Percentiles rank a stretch among this genome's conserved stretches.
These are phyloP conservation scores for Nymphalis io DNA, from an alignment of 1,140 invertebrate genomes.

Conservation along the genomic window DNA sequence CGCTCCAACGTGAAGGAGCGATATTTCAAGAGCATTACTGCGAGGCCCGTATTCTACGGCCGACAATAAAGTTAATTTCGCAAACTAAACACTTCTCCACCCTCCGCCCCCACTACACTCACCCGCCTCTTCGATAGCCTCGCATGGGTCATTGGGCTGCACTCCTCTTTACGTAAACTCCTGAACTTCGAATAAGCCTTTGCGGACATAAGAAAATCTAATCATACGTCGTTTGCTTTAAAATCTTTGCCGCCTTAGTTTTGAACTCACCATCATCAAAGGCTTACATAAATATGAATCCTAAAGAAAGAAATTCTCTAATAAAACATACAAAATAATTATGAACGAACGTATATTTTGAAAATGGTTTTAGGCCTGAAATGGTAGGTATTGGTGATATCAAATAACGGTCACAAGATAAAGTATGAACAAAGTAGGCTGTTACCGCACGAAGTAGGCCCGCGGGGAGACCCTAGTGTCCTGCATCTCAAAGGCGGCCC, in stretches of 20 bases:
- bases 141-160: constrained; percentile 36
- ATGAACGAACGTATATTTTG: no score
- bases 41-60: constrained; percentile 39
- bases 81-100: constrained; percentile 50
- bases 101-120: neutral
- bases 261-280: neutral
- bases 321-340: neutral
- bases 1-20: constrained; percentile 23
- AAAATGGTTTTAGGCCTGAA: neutral
- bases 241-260: neutral
- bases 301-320: neutral
- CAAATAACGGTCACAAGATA: constrained; percentile 31
- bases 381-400: constrained; percentile 5
- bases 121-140: constrained; percentile 26
- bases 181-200: constrained; percentile 33
- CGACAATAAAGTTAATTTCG: constrained; percentile 62
- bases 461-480: constrained; percentile 31
- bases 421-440: constrained; percentile 28
- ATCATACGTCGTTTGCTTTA: constrained; percentile 28
- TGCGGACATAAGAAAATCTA: constrained; percentile 35
- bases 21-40: constrained; percentile 40
- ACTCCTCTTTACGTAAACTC: constrained; percentile 28
- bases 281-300: neutral
- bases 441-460: constrained; percentile 5
- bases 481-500: constrained; percentile 34